Evolutionary conservation across 2,888 invertebrate genomes (phyloP).

Genomic region (Spicauda simplicius): DNA sequence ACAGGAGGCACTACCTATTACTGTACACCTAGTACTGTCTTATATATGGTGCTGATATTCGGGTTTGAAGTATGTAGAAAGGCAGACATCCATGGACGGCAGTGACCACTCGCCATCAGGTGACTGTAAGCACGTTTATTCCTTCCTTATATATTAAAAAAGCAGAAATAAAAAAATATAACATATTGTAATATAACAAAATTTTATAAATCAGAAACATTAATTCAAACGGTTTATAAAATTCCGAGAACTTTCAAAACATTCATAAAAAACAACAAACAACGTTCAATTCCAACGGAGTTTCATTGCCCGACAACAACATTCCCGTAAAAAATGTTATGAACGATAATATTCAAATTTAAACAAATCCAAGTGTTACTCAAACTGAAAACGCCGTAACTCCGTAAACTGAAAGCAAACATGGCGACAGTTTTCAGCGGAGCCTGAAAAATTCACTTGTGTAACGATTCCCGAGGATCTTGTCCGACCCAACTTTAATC

Average conservation of each 20-base stretch:
- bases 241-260: background rate
- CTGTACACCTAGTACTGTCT: too few relatives aligned
- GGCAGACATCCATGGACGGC: too few relatives aligned
- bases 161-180: too few relatives aligned
- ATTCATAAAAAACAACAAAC: background rate
- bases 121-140: too few relatives aligned
- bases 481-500: conserved; percentile 56
- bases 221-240: too few relatives aligned
- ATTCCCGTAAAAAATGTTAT: conserved; percentile 9
- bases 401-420: conserved; percentile 28
- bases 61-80: too few relatives aligned
- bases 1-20: too few relatives aligned
- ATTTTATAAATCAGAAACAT: too few relatives aligned
- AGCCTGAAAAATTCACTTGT: conserved; percentile 49
- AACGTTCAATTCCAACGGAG: background rate
- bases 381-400: conserved; percentile 18
- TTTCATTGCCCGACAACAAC: background rate
- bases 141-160: too few relatives aligned
- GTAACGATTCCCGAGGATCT: conserved; percentile 53
- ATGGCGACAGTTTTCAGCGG: conserved; percentile 43
- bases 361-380: background rate
- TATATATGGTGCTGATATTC: too few relatives aligned
- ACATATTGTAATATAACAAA: too few relatives aligned
- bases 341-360: conserved; percentile 14
- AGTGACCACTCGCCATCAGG: too few relatives aligned